A percentile compares a stretch with the other conserved stretches of the same genome.
Evolutionary conservation across 1,140 invertebrate species (phyloP).

Genomic region (Brevipalpus yothersi): DNA sequence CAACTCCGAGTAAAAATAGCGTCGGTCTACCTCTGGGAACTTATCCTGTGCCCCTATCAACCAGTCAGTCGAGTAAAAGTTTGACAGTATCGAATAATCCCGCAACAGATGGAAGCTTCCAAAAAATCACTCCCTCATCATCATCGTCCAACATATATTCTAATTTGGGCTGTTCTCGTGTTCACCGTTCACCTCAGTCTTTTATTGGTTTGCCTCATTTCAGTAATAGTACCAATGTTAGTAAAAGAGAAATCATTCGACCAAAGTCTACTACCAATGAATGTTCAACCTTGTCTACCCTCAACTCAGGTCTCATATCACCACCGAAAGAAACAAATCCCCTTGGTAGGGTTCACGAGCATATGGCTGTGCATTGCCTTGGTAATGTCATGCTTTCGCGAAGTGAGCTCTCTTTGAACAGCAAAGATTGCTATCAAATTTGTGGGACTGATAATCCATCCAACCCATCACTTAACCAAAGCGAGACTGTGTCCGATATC

Average conservation of each 20-base stretch:
- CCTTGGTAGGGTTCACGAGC: neutral
- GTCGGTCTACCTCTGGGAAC: neutral
- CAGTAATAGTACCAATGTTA: neutral
- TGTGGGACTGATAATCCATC: neutral
- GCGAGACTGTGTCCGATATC: neutral
- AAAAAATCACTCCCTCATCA: neutral
- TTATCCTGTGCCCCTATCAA: neutral
- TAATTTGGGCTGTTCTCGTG: neutral
- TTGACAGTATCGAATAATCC: neutral
- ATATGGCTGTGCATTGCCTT: slow-evolving; percentile 2
- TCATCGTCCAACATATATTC: neutral
- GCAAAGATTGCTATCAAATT: neutral
- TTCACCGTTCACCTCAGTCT: neutral
- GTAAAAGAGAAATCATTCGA: neutral
- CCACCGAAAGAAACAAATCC: neutral
- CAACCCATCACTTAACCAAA: neutral
- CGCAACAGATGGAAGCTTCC: neutral
- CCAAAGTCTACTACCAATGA: neutral
- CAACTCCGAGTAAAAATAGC: neutral
- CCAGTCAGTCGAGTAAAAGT: neutral
- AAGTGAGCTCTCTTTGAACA: slow-evolving; percentile 10
- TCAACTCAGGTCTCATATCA: neutral
- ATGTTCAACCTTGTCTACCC: neutral
- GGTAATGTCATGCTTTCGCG: slow-evolving; percentile 10
- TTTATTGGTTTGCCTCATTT: neutral